Base-by-base conservation (phyloP, 2,888 invertebrate species). In the Pseudococcus viburni region DNA sequence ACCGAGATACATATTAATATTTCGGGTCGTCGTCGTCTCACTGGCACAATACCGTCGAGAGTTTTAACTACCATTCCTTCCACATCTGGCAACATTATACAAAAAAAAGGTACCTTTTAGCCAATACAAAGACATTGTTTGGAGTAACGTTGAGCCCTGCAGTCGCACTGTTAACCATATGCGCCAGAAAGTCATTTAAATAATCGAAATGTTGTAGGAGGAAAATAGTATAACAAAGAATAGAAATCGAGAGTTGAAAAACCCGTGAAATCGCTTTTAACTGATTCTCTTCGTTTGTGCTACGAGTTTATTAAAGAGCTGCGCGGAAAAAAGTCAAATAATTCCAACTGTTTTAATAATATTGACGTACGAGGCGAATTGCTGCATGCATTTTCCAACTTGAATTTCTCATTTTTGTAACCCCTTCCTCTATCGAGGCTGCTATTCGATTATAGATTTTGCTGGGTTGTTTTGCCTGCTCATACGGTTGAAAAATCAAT, bases 21-120 rank as follows among this genome's bases (percentile, higher is more conserved):
- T 15, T n/a, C n/a, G 11, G 15, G 11, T 12, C 8, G 48, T 12
- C 8, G 48, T 12, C 15, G 15, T 12, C 48, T 51, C 12, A 15
- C 22, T 73, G 3, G 22, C 15, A 73, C 22, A 73, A 19, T 51
- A 51, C 15, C 4, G 59, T 64, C 22, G 73, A 73, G 12, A 68
- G 68, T 26, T 73, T 26, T 39, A 33, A 26, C 39, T 33, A 17
- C 17, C 26, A 17, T 39, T 73, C 6, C 33, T 33, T 11, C 33
- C 80, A 83, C 80, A 83, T 83, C 80, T 83, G 80, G 80, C 80
- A 46, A 83, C 17, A 17, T 73, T 80, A 80, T 80, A n/a, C n/a
- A 77, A 19, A 5, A 59, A 12, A n/a, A 59, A 64, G 64, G 39
- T 77, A 77, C 39, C 46, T 83, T 83, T 22, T 42, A 83, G 46